These are phyloP conservation scores for Pheosia tremula DNA, from an alignment of 2,888 invertebrate genomes.

Conservation along the genomic window DNA sequence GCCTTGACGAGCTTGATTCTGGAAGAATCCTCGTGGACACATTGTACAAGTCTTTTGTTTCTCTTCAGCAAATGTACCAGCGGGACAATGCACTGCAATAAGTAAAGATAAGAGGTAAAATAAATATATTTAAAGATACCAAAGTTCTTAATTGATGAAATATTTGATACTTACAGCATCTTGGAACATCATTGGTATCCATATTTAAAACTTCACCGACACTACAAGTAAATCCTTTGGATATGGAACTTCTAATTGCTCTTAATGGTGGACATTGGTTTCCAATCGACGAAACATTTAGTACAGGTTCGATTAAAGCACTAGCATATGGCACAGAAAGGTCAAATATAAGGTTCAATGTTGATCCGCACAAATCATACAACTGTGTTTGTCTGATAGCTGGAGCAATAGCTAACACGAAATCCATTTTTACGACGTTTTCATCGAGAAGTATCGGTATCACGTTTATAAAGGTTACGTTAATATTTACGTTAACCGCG, in stretches of 20 bases:
- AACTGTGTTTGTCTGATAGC: conserved; percentile 95
- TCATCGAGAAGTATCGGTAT: conserved; percentile 92
- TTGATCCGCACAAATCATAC: conserved; percentile 97
- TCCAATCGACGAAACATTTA: conserved; percentile 95
- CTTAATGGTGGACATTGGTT: conserved; percentile 96
- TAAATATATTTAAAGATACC: conserved; percentile 6
- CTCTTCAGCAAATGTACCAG: conserved; percentile 96
- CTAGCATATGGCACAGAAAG: conserved; percentile 96
- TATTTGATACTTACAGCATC: conserved; percentile 90
- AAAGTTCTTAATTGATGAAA: conserved; percentile 2
- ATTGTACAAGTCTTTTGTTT: conserved; percentile 96
- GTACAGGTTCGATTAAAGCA: conserved; percentile 93
- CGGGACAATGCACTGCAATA: conserved; percentile 95
- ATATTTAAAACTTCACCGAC: conserved; percentile 97
- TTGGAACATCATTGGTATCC: conserved; percentile 95
- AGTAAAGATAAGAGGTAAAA: conserved; percentile 14
- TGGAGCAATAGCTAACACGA: conserved; percentile 93
- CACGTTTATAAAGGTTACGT: conserved; percentile 94
- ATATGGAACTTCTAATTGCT: conserved; percentile 92
- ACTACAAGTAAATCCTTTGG: conserved; percentile 96
- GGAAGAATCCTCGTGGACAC: conserved; percentile 97
- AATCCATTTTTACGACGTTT: conserved; percentile 95
- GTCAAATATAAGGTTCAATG: conserved; percentile 96
- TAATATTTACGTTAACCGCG: conserved; percentile 97
- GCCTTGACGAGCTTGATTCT: conserved; percentile 95